Conservation (phyloP, 2,797 vertebrate species). For the Sebastes kiyomatsui region DNA sequence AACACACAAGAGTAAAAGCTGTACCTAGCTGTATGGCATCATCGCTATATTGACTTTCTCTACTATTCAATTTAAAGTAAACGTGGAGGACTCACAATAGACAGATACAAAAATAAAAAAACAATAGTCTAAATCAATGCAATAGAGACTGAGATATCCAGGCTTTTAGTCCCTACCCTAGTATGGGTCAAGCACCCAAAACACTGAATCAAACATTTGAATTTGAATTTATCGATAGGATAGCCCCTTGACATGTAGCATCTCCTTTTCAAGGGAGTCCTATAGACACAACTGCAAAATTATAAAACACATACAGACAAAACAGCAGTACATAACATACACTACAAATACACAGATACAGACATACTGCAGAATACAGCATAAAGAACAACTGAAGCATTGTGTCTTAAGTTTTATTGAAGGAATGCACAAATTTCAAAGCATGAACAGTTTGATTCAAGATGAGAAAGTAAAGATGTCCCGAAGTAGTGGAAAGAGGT, state of each 20-base stretch:
- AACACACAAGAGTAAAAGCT: too few relatives aligned
- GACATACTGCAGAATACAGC: too few relatives aligned
- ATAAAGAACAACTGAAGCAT: neutral
- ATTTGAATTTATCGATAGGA: neutral
- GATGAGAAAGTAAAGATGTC: neutral
- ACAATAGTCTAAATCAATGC: too few relatives aligned
- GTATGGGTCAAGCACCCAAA: too few relatives aligned
- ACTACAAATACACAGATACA: neutral
- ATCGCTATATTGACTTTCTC: accelerated
- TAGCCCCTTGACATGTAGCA: neutral
- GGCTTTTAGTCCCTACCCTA: too few relatives aligned
- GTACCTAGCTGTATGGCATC: neutral
- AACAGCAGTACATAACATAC: neutral
- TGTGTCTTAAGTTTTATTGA: neutral
- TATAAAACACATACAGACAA: neutral
- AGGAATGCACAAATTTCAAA: neutral
- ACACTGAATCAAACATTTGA: too few relatives aligned
- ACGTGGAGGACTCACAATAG: too few relatives aligned
- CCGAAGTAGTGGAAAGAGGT: neutral
- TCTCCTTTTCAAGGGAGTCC: too few relatives aligned
- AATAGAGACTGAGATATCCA: too few relatives aligned
- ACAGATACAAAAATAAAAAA: too few relatives aligned
- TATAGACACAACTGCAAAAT: neutral
- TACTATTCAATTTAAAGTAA: too few relatives aligned
- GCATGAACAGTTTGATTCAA: neutral